Conservation (phyloP, 2,888 invertebrate genomes). For the Eupithecia abbreviata region DNA sequence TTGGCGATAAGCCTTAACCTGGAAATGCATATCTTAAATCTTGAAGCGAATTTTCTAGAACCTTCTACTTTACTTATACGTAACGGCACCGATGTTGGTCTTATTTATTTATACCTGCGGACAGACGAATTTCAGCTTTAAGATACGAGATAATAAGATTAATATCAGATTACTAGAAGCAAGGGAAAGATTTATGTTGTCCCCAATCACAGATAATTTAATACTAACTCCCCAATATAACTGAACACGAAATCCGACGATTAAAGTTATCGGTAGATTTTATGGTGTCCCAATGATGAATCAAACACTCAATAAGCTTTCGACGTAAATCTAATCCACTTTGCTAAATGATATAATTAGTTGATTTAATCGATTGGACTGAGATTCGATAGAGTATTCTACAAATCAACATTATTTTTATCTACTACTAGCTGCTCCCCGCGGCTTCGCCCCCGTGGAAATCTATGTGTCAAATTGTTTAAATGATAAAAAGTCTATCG, state of each 20-base stretch:
- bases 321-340: background rate
- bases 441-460: no score
- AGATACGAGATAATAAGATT: background rate
- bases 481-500: no score
- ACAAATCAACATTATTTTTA: background rate
- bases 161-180: background rate
- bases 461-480: no score
- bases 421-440: no score
- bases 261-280: background rate
- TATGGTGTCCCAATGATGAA: background rate
- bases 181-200: background rate
- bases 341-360: background rate
- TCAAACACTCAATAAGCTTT: background rate
- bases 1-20: conserved; percentile 56
- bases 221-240: background rate
- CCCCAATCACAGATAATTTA: background rate
- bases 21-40: conserved; percentile 50
- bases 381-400: background rate
- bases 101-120: background rate
- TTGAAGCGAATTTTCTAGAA: background rate
- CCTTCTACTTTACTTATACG: background rate
- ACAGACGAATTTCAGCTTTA: background rate
- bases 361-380: background rate
- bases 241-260: background rate
- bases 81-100: background rate